A percentile compares a stretch with the other conserved stretches of the same genome.
phyloP scores from a whole-genome alignment of 2,888 invertebrate species.

The Morpho achilles region DNA sequence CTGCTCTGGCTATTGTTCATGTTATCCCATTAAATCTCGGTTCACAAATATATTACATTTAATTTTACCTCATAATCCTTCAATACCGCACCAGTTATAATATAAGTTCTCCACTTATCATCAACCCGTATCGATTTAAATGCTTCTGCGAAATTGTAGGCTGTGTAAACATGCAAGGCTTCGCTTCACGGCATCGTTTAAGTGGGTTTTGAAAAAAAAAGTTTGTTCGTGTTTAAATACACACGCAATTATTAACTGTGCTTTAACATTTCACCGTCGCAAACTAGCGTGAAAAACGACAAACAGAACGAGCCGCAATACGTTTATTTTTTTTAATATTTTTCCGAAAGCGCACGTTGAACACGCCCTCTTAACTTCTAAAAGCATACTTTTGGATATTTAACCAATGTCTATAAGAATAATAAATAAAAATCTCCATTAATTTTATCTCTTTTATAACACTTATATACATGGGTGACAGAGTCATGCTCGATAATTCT shows the following conservation, averaged over 20 bases:
- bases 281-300: conserved; percentile 23
- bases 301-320: conserved; percentile 3
- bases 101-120: conserved; percentile 15
- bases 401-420: too few species aligned
- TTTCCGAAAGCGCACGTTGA: background rate
- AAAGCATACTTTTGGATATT: too few species aligned
- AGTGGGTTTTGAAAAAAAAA: conserved; percentile 24
- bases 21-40: too few species aligned
- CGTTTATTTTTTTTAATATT: conserved; percentile 3
- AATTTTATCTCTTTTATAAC: too few species aligned
- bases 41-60: too few species aligned
- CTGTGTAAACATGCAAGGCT: conserved; percentile 27
- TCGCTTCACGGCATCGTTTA: conserved; percentile 25
- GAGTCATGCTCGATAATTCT: too few species aligned
- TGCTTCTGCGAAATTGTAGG: conserved; percentile 28
- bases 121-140: conserved; percentile 26
- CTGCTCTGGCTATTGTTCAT: too few species aligned
- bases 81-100: background rate
- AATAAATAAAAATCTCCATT: too few species aligned
- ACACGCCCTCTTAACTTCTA: too few species aligned
- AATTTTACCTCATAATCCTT: background rate
- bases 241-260: conserved; percentile 27
- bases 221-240: conserved; percentile 26
- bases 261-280: conserved; percentile 25
- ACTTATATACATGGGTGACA: too few species aligned